These are phyloP conservation scores for Agrilus planipennis DNA, from an alignment of 1,140 invertebrate species.

Conservation along the genomic window DNA sequence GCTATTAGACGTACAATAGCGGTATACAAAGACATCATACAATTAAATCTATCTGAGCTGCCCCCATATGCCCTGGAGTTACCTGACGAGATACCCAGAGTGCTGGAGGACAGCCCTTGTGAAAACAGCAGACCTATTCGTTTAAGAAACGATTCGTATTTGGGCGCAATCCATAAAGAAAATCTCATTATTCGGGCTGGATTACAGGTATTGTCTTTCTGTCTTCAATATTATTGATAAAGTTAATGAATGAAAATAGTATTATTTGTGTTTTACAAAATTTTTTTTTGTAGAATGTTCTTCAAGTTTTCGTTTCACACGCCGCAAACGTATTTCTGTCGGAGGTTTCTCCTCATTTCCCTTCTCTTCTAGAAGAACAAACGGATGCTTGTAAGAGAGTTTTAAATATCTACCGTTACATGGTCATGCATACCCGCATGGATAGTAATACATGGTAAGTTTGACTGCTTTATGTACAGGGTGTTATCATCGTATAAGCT, in stretches of 20 bases:
- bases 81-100: conserved; percentile 37
- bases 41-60: conserved; percentile 64
- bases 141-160: conserved; percentile 71
- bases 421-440: conserved; percentile 93
- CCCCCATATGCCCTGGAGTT: conserved; percentile 82
- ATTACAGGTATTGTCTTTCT: conserved; percentile 42
- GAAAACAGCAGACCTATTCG: conserved; percentile 46
- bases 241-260: neutral
- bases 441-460: conserved; percentile 81
- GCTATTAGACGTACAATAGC: conserved; percentile 81
- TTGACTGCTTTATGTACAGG: too few relatives aligned
- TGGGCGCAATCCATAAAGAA: conserved; percentile 67
- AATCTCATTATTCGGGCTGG: conserved; percentile 68
- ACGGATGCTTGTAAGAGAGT: conserved; percentile 94
- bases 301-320: conserved; percentile 91
- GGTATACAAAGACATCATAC: conserved; percentile 95
- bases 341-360: conserved; percentile 45
- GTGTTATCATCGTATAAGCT: too few relatives aligned
- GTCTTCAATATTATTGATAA: neutral
- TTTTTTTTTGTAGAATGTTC: conserved; percentile 64
- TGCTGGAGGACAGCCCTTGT: conserved; percentile 24
- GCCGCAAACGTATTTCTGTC: conserved; percentile 89
- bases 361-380: conserved; percentile 68
- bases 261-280: too few relatives aligned
- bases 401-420: conserved; percentile 91